Conservation (phyloP, 2,113 vertebrate species). For the Centropus bengalensis region DNA sequence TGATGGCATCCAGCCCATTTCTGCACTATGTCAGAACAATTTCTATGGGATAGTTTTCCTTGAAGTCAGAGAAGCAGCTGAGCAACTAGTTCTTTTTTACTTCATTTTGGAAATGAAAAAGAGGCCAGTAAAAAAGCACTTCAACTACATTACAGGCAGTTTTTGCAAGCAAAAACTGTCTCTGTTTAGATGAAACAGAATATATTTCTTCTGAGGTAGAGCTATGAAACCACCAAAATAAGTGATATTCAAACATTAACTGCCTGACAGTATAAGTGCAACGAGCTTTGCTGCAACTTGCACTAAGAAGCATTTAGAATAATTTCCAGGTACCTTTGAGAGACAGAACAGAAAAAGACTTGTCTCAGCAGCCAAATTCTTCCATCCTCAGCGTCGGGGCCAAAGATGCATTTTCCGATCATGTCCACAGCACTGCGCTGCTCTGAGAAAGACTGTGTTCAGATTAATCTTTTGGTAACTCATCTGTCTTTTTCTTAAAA, state of each 20-base stretch:
- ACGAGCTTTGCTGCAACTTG: neutral
- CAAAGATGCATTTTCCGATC: neutral
- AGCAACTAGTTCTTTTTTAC: slow-evolving; percentile 44
- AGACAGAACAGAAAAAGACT: neutral
- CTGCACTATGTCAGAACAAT: neutral
- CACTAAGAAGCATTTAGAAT: neutral
- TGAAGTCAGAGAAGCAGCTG: neutral
- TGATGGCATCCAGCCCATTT: neutral
- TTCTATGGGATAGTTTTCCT: slow-evolving; percentile 10
- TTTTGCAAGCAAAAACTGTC: slow-evolving; percentile 22
- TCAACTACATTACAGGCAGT: neutral
- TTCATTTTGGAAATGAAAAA: slow-evolving; percentile 29
- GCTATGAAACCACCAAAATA: slow-evolving; percentile 11
- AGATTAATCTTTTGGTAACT: neutral
- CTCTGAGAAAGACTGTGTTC: neutral
- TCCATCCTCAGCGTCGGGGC: neutral
- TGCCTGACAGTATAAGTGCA: neutral
- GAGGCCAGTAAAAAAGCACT: neutral
- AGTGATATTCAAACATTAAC: slow-evolving; percentile 29
- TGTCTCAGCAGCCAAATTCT: neutral
- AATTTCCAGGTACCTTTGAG: slow-evolving; percentile 15
- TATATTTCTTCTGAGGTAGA: slow-evolving; percentile 6
- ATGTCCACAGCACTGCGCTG: neutral
- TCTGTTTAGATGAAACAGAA: slow-evolving; percentile 37
- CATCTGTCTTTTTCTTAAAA: neutral